A percentile compares a stretch with the other conserved stretches of the same genome.
phyloP scores from a whole-genome alignment of 1,140 invertebrate genomes.

The Drosophila setifemur region DNA sequence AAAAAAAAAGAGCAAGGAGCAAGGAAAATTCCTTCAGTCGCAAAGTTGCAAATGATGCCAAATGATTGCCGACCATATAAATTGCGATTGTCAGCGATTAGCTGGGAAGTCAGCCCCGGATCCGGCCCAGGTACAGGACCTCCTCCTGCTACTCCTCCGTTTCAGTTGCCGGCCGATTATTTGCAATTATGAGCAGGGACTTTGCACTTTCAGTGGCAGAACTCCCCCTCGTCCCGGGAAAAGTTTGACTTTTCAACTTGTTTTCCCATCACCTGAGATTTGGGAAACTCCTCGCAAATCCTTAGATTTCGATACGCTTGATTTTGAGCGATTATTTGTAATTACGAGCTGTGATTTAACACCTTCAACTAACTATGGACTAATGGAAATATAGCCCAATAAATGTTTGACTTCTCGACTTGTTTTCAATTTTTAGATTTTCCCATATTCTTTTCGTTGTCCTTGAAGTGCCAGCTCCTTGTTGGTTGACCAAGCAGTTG shows the following conservation, averaged over 20 bases:
- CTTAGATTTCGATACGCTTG: not conserved
- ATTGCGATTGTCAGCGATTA: constrained; percentile 75
- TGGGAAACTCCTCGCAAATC: constrained; percentile 27
- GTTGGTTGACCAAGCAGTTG: constrained; percentile 43
- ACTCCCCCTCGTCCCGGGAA: constrained; percentile 9
- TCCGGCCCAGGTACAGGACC: constrained; percentile 16
- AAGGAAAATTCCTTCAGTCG: constrained; percentile 4
- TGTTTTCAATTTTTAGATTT: constrained; percentile 41
- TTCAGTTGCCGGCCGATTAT: constrained; percentile 69
- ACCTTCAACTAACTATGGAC: constrained; percentile 4
- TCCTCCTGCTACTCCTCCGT: constrained; percentile 34
- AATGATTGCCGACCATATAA: constrained; percentile 80
- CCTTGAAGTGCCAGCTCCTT: constrained; percentile 17
- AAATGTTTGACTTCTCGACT: constrained; percentile 44
- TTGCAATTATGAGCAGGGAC: constrained; percentile 72
- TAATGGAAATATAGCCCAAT: not conserved
- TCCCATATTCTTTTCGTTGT: not conserved
- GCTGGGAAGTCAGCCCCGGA: constrained; percentile 22
- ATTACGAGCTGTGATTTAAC: constrained; percentile 3
- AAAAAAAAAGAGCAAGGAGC: not conserved
- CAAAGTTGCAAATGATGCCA: constrained; percentile 75
- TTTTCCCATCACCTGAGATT: constrained; percentile 45
- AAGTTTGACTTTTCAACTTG: constrained; percentile 64
- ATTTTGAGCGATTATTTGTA: no score
- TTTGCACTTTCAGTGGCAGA: constrained; percentile 51